Evolutionary conservation across 2,797 vertebrate genomes (phyloP).

Genomic region (Enteromius paludinosus): DNA sequence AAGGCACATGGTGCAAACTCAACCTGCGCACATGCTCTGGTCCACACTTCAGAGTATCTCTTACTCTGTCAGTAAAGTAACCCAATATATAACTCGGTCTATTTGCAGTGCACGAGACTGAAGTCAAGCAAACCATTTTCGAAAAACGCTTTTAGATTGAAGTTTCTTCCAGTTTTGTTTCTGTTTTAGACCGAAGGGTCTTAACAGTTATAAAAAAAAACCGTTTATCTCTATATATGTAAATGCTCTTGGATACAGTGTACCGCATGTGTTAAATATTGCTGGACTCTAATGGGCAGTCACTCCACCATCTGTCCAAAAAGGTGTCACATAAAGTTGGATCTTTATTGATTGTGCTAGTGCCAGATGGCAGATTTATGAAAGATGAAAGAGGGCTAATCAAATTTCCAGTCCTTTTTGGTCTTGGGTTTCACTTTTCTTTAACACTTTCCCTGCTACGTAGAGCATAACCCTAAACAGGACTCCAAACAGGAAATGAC

Average conservation of each 20-base stretch:
- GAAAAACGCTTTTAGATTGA: not conserved
- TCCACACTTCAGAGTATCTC: slow-evolving; percentile 62
- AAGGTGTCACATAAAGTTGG: slow-evolving; percentile 78
- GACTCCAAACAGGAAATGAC: slow-evolving; percentile 80
- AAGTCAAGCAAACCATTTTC: not conserved
- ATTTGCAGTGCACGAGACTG: slow-evolving; percentile 19
- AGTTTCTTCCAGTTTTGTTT: not conserved
- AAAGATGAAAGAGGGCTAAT: slow-evolving; percentile 82
- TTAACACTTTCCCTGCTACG: slow-evolving; percentile 78
- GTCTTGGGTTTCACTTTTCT: slow-evolving; percentile 76
- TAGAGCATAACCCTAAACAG: slow-evolving; percentile 78
- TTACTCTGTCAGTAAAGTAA: slow-evolving; percentile 70
- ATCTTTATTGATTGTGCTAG: slow-evolving; percentile 76
- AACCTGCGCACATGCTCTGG: slow-evolving; percentile 38
- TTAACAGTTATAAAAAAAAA: slow-evolving; percentile 32
- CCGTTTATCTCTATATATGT: slow-evolving; percentile 4
- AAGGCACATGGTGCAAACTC: slow-evolving; percentile 21
- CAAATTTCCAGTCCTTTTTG: slow-evolving; percentile 82
- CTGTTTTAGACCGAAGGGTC: not conserved
- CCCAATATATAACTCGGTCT: slow-evolving; percentile 62
- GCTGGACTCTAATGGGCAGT: slow-evolving; percentile 33
- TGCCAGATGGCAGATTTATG: slow-evolving; percentile 82
- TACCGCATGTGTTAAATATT: slow-evolving; percentile 27
- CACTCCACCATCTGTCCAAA: slow-evolving; percentile 67
- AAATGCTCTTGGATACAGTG: slow-evolving; percentile 14